A percentile compares a stretch with the other conserved stretches of the same genome.
phyloP scores from a whole-genome alignment of 2,888 invertebrate species.

The Congeria kusceri region DNA sequence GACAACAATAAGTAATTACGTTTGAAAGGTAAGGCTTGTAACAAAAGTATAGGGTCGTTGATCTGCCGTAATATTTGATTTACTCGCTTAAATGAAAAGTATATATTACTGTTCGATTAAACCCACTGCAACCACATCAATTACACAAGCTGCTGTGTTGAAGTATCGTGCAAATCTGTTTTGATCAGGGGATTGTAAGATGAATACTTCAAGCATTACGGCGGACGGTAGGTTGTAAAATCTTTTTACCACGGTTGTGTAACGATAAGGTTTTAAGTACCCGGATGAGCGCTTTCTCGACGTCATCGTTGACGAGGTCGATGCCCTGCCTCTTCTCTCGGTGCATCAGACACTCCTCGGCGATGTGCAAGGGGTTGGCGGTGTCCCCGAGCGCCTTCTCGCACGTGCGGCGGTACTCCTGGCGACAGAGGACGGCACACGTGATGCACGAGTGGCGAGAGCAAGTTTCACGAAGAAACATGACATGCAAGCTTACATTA shows the following conservation, averaged over 20 bases:
- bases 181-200: too few species aligned
- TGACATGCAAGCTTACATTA: too few species aligned
- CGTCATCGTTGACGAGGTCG: slow-evolving; percentile 95
- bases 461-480: too few species aligned
- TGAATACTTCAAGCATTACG: too few species aligned
- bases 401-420: slow-evolving; percentile 88
- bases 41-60: neutral
- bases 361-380: slow-evolving; percentile 95
- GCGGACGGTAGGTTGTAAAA: too few species aligned
- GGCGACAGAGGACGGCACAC: neutral
- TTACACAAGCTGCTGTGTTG: too few species aligned
- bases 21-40: neutral
- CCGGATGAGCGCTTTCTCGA: slow-evolving; percentile 93
- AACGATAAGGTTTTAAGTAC: too few species aligned
- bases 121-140: too few species aligned
- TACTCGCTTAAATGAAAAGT: neutral
- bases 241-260: too few species aligned
- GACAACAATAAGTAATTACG: neutral
- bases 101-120: too few species aligned
- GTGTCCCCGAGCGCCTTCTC: slow-evolving; percentile 91
- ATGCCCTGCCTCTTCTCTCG: slow-evolving; percentile 94
- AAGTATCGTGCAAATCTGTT: too few species aligned
- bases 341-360: slow-evolving; percentile 97
- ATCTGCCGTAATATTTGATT: neutral
- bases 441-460: too few species aligned